These are phyloP conservation scores for Sebastes trivittatus DNA, from an alignment of 2,797 vertebrate genomes.

Conservation along the genomic window DNA sequence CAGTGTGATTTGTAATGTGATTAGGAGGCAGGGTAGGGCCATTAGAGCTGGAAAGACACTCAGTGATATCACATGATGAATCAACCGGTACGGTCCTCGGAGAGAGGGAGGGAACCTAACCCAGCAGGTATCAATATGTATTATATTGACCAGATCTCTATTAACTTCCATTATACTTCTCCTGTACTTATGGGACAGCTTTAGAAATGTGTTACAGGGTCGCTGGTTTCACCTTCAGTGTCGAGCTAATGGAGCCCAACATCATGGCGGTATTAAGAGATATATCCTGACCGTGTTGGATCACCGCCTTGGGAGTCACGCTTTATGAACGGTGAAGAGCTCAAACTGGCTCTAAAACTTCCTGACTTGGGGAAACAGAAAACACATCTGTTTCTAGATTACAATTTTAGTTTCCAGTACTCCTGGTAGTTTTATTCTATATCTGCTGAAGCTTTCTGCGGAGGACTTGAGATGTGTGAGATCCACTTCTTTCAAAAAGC, in stretches of 20 bases:
- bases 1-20: slow-evolving; percentile 71
- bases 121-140: slow-evolving; percentile 44
- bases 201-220: slow-evolving; percentile 29
- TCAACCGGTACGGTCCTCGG: slow-evolving; percentile 26
- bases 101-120: slow-evolving; percentile 20
- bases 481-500: too few relatives aligned
- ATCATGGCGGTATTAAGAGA: slow-evolving; percentile 1
- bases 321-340: background rate
- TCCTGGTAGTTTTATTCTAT: background rate
- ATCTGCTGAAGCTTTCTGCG: background rate
- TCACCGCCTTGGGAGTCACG: background rate
- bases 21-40: slow-evolving; percentile 54
- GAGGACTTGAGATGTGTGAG: too few relatives aligned
- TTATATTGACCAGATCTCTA: slow-evolving; percentile 53
- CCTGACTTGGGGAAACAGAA: background rate
- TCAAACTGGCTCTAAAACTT: slow-evolving; percentile 1
- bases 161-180: slow-evolving; percentile 43
- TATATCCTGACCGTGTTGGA: background rate
- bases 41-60: slow-evolving; percentile 59
- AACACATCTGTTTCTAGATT: background rate
- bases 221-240: slow-evolving; percentile 47
- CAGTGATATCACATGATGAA: slow-evolving; percentile 61
- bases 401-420: background rate
- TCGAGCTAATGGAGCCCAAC: slow-evolving; percentile 29
- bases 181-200: slow-evolving; percentile 31